Conservation (phyloP, 1,140 invertebrate genomes). For the Zophobas morio region DNA sequence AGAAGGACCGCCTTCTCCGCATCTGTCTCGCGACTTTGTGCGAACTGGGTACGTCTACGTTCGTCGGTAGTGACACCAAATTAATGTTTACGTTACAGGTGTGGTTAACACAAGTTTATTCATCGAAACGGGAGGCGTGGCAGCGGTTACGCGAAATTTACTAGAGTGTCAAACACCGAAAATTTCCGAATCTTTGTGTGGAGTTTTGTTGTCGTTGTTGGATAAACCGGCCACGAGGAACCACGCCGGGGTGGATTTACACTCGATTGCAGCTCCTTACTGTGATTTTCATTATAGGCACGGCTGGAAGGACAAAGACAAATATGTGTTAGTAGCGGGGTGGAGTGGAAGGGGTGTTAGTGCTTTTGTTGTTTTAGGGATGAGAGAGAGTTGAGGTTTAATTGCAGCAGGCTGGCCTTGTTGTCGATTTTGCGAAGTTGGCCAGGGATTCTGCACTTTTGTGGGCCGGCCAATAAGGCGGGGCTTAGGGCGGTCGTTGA, state of each 20-base stretch:
- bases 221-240: conserved; percentile 87
- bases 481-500: conserved; percentile 88
- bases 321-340: conserved; percentile 24
- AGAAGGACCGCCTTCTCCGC: conserved; percentile 84
- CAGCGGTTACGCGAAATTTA: conserved; percentile 84
- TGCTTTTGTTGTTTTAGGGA: conserved; percentile 73
- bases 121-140: conserved; percentile 87
- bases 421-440: conserved; percentile 91
- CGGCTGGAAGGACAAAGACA: conserved; percentile 65
- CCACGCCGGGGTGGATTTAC: conserved; percentile 82
- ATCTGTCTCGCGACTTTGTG: conserved; percentile 88
- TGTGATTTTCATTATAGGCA: conserved; percentile 89
- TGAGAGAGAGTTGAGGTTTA: conserved; percentile 85
- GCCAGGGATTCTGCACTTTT: conserved; percentile 90
- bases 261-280: conserved; percentile 90
- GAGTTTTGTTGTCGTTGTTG: conserved; percentile 88
- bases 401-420: conserved; percentile 86
- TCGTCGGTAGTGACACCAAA: not conserved
- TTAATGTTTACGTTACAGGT: conserved; percentile 70
- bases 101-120: conserved; percentile 87
- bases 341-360: not conserved
- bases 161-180: conserved; percentile 84
- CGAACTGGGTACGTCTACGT: conserved; percentile 77
- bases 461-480: conserved; percentile 79
- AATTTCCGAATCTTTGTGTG: conserved; percentile 88